Evolutionary conservation across 2,797 vertebrate genomes (phyloP).

Genomic region (Percopsis omiscomaycus): DNA sequence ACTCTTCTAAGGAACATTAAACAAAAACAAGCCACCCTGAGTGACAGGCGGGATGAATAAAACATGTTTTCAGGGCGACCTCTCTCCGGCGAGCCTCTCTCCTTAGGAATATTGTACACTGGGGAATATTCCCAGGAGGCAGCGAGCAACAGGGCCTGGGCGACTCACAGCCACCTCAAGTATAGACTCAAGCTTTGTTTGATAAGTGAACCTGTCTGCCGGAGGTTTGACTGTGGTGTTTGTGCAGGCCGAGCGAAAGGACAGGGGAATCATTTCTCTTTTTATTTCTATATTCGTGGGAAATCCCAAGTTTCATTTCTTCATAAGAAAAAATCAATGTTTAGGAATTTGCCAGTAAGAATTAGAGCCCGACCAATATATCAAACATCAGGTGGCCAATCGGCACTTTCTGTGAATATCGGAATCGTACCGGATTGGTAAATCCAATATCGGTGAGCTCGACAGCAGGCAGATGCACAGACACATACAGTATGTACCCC

Average conservation of each 20-base stretch:
- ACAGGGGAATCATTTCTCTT: conserved; percentile 4
- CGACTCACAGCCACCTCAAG: conserved; percentile 52
- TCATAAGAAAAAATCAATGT: not conserved
- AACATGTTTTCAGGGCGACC: conserved; percentile 54
- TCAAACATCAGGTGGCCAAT: too few relatives aligned
- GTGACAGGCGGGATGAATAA: conserved; percentile 64
- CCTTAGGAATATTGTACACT: conserved; percentile 50
- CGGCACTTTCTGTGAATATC: too few relatives aligned
- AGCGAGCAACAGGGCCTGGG: conserved; percentile 36
- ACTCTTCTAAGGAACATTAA: conserved; percentile 63
- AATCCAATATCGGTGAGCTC: too few relatives aligned
- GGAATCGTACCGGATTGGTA: too few relatives aligned
- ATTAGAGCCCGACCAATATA: too few relatives aligned
- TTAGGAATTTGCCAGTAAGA: not conserved
- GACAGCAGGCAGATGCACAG: conserved; percentile 4
- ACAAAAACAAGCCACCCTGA: conserved; percentile 55
- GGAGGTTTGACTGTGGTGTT: conserved; percentile 24
- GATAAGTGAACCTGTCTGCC: conserved; percentile 36
- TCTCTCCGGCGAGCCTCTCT: conserved; percentile 38
- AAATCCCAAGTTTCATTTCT: conserved; percentile 3
- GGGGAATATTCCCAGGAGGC: conserved; percentile 54
- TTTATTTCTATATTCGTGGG: conserved; percentile 1
- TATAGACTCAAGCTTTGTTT: conserved; percentile 40
- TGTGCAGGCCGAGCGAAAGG: conserved; percentile 15
- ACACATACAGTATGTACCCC: conserved; percentile 9